Conservation (phyloP, 2,113 vertebrate genomes). For the Lycocorax pyrrhopterus region DNA sequence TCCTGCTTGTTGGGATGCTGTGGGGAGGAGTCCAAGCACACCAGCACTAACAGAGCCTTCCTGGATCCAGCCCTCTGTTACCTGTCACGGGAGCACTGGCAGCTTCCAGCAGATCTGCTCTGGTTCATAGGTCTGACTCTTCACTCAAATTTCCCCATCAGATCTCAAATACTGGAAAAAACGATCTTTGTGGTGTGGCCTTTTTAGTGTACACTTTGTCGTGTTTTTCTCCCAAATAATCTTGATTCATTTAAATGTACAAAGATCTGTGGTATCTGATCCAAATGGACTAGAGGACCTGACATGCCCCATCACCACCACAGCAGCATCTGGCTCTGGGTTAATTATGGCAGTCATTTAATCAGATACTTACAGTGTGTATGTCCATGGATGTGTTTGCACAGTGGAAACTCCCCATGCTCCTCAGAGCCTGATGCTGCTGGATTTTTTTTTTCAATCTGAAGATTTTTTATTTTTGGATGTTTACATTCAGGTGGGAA, state of each 20-base stretch:
- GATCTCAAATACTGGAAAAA: not conserved
- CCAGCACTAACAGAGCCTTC: not conserved
- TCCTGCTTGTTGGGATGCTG: not conserved
- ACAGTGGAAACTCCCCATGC: not conserved
- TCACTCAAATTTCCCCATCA: not conserved
- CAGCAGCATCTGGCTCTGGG: not conserved
- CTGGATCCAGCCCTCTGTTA: not conserved
- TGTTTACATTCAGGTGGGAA: not conserved
- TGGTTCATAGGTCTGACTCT: not conserved
- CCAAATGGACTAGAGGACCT: not conserved
- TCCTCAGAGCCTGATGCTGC: not conserved
- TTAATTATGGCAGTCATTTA: not conserved
- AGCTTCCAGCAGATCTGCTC: not conserved
- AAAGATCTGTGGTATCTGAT: not conserved
- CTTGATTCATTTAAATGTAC: not conserved
- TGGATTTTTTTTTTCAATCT: not conserved
- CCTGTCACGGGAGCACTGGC: not conserved
- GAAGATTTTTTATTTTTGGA: not conserved
- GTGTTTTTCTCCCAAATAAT: not conserved
- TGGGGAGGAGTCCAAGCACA: not conserved
- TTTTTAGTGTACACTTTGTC: not conserved
- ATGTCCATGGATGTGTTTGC: not conserved
- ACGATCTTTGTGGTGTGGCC: fast-evolving
- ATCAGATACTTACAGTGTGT: not conserved
- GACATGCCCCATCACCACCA: not conserved